Conservation (phyloP, 1,140 invertebrate genomes). For the Leptoteleia sp. region DNA sequence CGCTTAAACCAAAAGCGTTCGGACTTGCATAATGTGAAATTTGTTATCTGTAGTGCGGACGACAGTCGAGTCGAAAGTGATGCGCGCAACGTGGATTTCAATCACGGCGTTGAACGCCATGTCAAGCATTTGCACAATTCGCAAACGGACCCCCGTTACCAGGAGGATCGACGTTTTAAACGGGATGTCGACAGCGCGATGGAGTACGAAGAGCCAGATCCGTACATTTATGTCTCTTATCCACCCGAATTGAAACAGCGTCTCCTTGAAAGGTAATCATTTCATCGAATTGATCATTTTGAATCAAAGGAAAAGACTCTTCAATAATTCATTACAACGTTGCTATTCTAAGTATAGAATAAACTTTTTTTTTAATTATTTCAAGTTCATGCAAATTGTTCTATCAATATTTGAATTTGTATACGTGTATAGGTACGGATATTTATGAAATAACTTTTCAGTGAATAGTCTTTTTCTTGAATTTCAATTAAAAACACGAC, state of each 20-base stretch:
- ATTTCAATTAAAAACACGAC: too few species aligned
- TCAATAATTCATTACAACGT: too few species aligned
- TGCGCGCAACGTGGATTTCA: conserved; percentile 74
- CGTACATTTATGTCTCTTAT: conserved; percentile 93
- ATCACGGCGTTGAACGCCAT: conserved; percentile 66
- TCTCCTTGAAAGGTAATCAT: conserved; percentile 88
- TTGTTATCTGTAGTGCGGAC: conserved; percentile 69
- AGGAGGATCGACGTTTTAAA: conserved; percentile 79
- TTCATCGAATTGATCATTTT: conserved; percentile 53
- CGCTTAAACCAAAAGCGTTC: conserved; percentile 35
- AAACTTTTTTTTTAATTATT: too few species aligned
- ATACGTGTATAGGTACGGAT: too few species aligned
- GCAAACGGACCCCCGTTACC: conserved; percentile 61
- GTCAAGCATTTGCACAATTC: conserved; percentile 65
- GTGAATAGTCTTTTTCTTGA: too few species aligned
- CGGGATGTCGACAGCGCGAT: conserved; percentile 74
- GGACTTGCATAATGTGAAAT: conserved; percentile 49
- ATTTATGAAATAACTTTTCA: too few species aligned
- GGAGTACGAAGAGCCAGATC: conserved; percentile 80
- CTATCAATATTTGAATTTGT: too few species aligned
- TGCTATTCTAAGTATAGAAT: too few species aligned
- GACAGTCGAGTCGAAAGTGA: conserved; percentile 75
- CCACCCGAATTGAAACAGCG: conserved; percentile 90
- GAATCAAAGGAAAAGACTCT: conserved; percentile 71
- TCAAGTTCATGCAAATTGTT: too few species aligned